Conservation (phyloP, 2,113 vertebrate genomes). For the Esox niger region DNA sequence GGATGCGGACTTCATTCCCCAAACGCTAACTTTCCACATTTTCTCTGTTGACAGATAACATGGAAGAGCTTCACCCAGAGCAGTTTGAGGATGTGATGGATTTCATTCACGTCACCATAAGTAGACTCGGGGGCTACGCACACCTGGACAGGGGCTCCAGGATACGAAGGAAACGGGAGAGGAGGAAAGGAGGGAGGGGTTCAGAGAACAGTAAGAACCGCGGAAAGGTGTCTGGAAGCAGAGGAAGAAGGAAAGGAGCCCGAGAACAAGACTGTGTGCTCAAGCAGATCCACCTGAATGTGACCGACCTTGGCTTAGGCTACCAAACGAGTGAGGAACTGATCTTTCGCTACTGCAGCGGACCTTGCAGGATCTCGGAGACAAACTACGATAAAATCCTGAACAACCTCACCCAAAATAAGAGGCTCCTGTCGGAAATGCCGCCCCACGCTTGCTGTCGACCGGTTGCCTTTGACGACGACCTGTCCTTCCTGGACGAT, state of each 20-base stretch:
- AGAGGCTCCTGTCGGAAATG: slow-evolving; percentile 79
- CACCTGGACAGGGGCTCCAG: slow-evolving; percentile 63
- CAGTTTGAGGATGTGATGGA: slow-evolving; percentile 83
- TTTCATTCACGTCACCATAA: slow-evolving; percentile 87
- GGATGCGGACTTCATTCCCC: no score
- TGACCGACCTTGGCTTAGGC: slow-evolving; percentile 89
- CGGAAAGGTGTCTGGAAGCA: slow-evolving; percentile 68
- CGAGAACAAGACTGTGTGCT: slow-evolving; percentile 83
- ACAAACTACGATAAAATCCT: slow-evolving; percentile 93
- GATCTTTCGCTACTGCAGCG: slow-evolving; percentile 92
- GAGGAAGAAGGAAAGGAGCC: slow-evolving; percentile 48
- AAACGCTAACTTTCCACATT: neutral
- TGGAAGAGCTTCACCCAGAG: slow-evolving; percentile 25
- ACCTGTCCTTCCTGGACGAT: slow-evolving; percentile 92
- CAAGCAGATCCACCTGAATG: slow-evolving; percentile 87
- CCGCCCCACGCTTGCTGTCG: slow-evolving; percentile 85
- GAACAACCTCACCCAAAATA: slow-evolving; percentile 81
- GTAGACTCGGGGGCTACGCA: slow-evolving; percentile 80
- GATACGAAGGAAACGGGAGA: slow-evolving; percentile 64
- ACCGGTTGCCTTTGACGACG: slow-evolving; percentile 87
- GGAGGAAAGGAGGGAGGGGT: slow-evolving; percentile 60
- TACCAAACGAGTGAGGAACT: slow-evolving; percentile 91
- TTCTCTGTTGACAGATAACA: slow-evolving; percentile 40
- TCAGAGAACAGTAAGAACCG: slow-evolving; percentile 47
- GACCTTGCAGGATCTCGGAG: slow-evolving; percentile 87